Base-by-base conservation (phyloP, 1,140 invertebrate genomes). In the Xylocopa sonorina region DNA sequence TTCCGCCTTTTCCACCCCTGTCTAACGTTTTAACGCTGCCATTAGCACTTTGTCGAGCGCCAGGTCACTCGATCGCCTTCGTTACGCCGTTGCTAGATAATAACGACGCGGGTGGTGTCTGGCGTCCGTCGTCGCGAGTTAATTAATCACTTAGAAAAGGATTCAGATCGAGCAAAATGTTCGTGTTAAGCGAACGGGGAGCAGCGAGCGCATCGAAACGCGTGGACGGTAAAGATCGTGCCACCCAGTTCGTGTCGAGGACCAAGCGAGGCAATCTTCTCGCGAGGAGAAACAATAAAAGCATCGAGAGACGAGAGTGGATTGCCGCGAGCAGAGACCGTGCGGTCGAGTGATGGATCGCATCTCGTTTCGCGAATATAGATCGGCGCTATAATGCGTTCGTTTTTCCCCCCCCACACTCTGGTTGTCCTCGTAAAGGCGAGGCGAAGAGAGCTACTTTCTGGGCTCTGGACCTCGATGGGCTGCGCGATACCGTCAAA, bases 311-410 rank as follows among this genome's bases (percentile, higher is more conserved):
- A 68, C 6, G 34, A 48, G n/a, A 18, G 72, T 24, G 48, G 6
- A 32, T 18, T 12, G 63, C 27, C 24, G 50, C n/a, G n/a, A 32
- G 51, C 18, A 24, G 29, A 32, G 12, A 41, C 10, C 29, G 18
- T 16, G 29, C 18, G 9, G 53, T 48, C 34, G 29, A 24, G 83
- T 90, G 87, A 91, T 90, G 88, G 83, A 89, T 90, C 86, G 79
- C 74, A 71, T 76, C 78, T 85, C 82, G 80, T 72, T 85, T 73
- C 72, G 64, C 83, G 88, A 87, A 88, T 91, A 87, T 89, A 89
- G 84, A 89, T 90, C 84, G 86, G 81, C 64, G 66, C 89, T 89
- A 83, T 89, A 89, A 88, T 83, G 78, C 81, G 78, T 85, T 75
- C 75, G 60, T 78, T 67, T 27, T 64, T 46, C 46, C 43, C 55